phyloP scores from a whole-genome alignment of 2,797 vertebrate species.

The Kryptolebias ocellatus region DNA sequence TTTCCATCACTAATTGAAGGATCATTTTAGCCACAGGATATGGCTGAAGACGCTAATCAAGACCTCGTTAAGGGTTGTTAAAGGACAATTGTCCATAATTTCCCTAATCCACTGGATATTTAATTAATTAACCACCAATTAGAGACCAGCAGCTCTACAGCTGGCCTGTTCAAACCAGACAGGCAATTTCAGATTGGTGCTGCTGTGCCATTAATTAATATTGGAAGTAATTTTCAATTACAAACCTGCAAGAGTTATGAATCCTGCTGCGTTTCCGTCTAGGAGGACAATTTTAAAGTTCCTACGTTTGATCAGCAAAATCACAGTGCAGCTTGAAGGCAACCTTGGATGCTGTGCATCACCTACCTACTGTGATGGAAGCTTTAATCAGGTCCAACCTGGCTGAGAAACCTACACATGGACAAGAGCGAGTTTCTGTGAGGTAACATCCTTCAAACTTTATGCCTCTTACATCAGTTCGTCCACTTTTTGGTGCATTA shows the following conservation, averaged over 20 bases:
- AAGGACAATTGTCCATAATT: slow-evolving; percentile 74
- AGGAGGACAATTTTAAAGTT: slow-evolving; percentile 24
- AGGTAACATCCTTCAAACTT: too few relatives aligned
- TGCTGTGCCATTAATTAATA: slow-evolving; percentile 59
- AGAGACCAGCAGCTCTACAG: slow-evolving; percentile 50
- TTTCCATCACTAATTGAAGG: slow-evolving; percentile 67
- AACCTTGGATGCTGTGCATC: background rate
- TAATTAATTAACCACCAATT: slow-evolving; percentile 76
- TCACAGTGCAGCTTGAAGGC: slow-evolving; percentile 15
- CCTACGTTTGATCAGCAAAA: slow-evolving; percentile 35
- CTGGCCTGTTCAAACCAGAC: slow-evolving; percentile 48
- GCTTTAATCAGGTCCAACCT: slow-evolving; percentile 2
- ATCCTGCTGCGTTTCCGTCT: slow-evolving; percentile 41
- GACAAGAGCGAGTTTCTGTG: too few relatives aligned
- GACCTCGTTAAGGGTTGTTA: slow-evolving; percentile 68
- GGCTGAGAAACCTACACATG: too few relatives aligned
- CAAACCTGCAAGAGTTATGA: slow-evolving; percentile 47
- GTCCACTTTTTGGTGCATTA: too few relatives aligned
- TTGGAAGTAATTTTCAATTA: slow-evolving; percentile 57
- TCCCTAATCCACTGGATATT: slow-evolving; percentile 70
- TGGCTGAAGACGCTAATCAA: slow-evolving; percentile 74
- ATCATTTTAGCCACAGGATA: slow-evolving; percentile 68
- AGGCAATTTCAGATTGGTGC: slow-evolving; percentile 44
- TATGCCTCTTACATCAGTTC: too few relatives aligned
- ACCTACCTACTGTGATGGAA: slow-evolving; percentile 8